Percentiles rank a stretch among this genome's conserved stretches.
These are phyloP conservation scores for Ardeotis arabs DNA, from an alignment of 2,113 vertebrate genomes.

Conservation along the genomic window DNA sequence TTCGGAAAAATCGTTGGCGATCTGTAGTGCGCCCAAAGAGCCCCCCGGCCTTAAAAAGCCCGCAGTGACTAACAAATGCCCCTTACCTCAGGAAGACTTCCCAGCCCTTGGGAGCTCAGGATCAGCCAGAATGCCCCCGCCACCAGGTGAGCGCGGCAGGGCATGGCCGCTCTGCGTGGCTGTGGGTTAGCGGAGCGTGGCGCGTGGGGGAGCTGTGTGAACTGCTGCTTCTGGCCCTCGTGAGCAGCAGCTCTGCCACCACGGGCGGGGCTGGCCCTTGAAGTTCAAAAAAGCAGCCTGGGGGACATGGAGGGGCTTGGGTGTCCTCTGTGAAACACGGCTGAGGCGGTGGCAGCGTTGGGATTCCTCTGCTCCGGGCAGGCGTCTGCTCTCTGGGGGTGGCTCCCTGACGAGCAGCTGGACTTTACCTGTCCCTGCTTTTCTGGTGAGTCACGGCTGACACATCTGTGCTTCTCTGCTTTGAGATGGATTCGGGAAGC, in stretches of 20 bases:
- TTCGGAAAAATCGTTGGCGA: constrained; percentile 65
- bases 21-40: constrained; percentile 66
- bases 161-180: accelerated
- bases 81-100: constrained; percentile 87
- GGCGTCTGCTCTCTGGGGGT: not conserved
- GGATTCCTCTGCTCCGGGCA: not conserved
- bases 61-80: constrained; percentile 61
- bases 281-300: not conserved
- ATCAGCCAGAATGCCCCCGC: constrained; percentile 87
- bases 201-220: accelerated
- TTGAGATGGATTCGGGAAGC: not conserved
- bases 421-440: not conserved
- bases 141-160: constrained; percentile 83
- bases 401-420: not conserved
- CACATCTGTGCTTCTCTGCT: accelerated
- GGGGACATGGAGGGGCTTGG: accelerated
- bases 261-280: too few relatives aligned
- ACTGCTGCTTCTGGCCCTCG: not conserved
- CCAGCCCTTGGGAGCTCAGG: constrained; percentile 84
- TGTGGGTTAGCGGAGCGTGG: not conserved
- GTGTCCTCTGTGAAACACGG: not conserved
- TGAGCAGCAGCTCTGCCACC: not conserved
- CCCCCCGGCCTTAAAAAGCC: constrained; percentile 73
- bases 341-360: not conserved
- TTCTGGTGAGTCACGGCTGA: not conserved